Base-by-base conservation (phyloP, 35 echinoderm and acorn worm genomes). In the Heliocidaris erythrogramma region DNA sequence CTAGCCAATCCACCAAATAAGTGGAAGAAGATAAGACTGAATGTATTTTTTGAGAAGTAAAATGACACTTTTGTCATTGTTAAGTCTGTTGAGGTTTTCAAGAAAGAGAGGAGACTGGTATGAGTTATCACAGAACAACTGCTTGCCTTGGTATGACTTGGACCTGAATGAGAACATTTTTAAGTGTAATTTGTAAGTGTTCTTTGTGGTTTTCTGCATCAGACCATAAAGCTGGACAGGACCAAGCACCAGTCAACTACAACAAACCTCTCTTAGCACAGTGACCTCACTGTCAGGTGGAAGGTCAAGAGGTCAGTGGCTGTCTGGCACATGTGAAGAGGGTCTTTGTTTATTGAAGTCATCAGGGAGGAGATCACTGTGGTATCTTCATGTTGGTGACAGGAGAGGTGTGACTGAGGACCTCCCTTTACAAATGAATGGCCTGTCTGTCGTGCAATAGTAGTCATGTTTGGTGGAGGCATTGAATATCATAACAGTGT, bases 241-340 rank as follows among this genome's bases (percentile, higher is more conserved):
- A 78, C 65, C 65, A 78, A 78, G 61, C 21, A 42, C 21, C 65
- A 78, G 65, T 18, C 65, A 78, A 27, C 65, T 21, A 56, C 52
- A 56, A 78, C 65, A 78, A 27, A 78, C 65, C 27, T 18, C 21
- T 78, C 65, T 56, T n/a, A 78, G 65, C 65, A 18, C 65, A 78
- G 65, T 78, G 65, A n/a, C 65, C 65, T 18, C 65, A 78, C 65
- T 78, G 29, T 89, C 47, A 48, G 87, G 87, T 89, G 87, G 42
- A 48, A 89, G 87, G 87, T 89, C 87, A 89, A 17, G 31, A 89
- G 87, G 87, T 89, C 87, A 89, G 42, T 89, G 47, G 31, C 87
- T 89, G 87, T 89, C 87, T 89, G 87, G 87, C 31, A 89, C 31
- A 89, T 89, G 87, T 17, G 47, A 48, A 48, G 87, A 17, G 31